Evolutionary conservation across 2,113 vertebrate genomes (phyloP).

Genomic region (Mastomys coucha): DNA sequence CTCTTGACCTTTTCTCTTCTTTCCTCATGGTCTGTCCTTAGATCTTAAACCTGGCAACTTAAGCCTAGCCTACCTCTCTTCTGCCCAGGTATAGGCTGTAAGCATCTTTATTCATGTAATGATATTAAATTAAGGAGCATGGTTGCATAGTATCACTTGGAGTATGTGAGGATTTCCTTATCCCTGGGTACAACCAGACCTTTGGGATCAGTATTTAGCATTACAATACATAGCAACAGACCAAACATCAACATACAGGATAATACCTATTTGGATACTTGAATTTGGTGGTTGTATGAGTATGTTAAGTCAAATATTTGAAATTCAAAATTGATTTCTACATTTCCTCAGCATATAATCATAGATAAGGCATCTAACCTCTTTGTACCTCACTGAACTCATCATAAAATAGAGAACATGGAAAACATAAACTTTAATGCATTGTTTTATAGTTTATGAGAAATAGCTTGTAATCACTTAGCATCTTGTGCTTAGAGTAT

Average conservation of each 20-base stretch:
- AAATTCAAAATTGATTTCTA: neutral
- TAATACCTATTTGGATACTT: neutral
- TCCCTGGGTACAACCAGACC: too few species aligned
- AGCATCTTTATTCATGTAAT: too few species aligned
- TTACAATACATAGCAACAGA: too few species aligned
- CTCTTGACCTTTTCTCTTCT: too few species aligned
- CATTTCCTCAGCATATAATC: neutral
- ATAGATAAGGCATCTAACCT: neutral
- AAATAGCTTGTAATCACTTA: neutral
- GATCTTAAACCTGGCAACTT: too few species aligned
- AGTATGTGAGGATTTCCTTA: too few species aligned
- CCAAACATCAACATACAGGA: neutral
- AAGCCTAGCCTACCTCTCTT: too few species aligned
- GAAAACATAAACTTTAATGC: neutral
- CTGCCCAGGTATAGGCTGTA: too few species aligned
- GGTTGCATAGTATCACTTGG: too few species aligned
- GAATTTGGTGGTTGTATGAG: neutral
- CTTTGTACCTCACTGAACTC: neutral
- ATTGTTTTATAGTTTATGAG: neutral
- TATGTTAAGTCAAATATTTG: neutral
- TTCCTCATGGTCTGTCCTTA: too few species aligned
- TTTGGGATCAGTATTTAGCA: too few species aligned
- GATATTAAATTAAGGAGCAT: too few species aligned
- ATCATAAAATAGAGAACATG: neutral
- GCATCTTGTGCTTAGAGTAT: neutral